Evolutionary conservation across 2,888 invertebrate species (phyloP), one percentile per base, ranked within the genome.

Genomic region (Oscheius myriophilus): DNA sequence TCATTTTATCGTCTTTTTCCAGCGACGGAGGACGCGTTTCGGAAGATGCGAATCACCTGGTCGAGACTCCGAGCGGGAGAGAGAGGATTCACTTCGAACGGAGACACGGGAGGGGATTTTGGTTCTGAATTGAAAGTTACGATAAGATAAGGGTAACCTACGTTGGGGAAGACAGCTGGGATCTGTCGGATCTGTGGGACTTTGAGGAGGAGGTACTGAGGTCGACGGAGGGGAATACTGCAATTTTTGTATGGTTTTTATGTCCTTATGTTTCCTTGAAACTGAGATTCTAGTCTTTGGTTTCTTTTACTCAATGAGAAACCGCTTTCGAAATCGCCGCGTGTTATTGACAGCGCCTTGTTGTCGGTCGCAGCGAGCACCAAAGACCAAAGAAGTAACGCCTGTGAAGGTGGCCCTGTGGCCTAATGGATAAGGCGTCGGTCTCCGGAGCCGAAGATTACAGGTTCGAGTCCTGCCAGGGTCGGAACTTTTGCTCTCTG

Each of bases 401-500:
- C 3, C 45, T 3, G 18, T 16, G 6, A 4, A 14, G 33, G 39
- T 63, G 65, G 65, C 67, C 71, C 67, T 71, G 75, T 79, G 79
- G 79, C 77, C 79, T 73, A 79, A 80, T 80, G 79, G 79, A 79
- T 79, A 79, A 80, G 79, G 79, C 79, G 77, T 80, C 73, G 73
- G 77, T 75, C 79, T 79, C 79, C 77, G 78, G 78, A 79, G 78
- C 79, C 76, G 72, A 78, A 78, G 72, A 77, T 59, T 75, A 70
- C 61, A 71, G 75, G 78, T 76, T 78, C 77, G 75, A 78, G 75
- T 74, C 75, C 78, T 61, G 67, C 54, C 61, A 61, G 75, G 78
- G 72, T 75, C 73, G 70, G n/a, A 33, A 43, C 45, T 46, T 42
- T 61, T 16, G 26, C 42, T 25, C 2, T 51, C 2, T 42, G 2